Percentiles rank a stretch among this genome's conserved stretches.
These are phyloP conservation scores for Eledona agricola DNA, from an alignment of 2,888 invertebrate genomes.

Conservation along the genomic window DNA sequence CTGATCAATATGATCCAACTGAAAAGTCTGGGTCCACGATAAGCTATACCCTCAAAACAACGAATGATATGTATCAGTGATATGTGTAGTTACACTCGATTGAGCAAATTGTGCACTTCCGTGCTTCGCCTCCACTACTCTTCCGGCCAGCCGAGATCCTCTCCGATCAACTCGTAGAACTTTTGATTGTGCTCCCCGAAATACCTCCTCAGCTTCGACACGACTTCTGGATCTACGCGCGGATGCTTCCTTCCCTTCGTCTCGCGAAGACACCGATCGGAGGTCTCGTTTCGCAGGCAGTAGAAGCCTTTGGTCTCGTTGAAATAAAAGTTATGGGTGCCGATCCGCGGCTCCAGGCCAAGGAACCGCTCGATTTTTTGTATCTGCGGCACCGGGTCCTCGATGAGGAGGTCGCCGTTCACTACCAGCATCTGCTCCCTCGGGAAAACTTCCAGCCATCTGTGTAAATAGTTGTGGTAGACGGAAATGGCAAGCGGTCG, in stretches of 20 bases:
- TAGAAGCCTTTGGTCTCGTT: conserved; percentile 97
- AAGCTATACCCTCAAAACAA: conserved; percentile 28
- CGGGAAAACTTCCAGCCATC: conserved; percentile 93
- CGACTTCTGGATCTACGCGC: conserved; percentile 79
- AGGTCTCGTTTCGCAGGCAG: conserved; percentile 85
- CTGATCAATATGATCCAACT: conserved; percentile 68
- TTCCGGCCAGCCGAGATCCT: conserved; percentile 93
- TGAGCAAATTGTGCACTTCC: conserved; percentile 36
- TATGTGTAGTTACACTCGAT: conserved; percentile 32
- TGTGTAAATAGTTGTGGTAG: conserved; percentile 88
- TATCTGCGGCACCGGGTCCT: conserved; percentile 88
- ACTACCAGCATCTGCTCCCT: conserved; percentile 92
- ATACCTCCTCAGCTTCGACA: conserved; percentile 83
- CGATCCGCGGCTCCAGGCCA: conserved; percentile 74
- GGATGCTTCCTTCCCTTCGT: conserved; percentile 87
- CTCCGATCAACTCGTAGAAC: conserved; percentile 92
- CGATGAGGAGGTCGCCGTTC: conserved; percentile 91
- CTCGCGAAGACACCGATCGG: conserved; percentile 83
- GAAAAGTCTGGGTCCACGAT: conserved; percentile 56
- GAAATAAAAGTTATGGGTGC: conserved; percentile 92
- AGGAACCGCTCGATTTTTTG: conserved; percentile 88
- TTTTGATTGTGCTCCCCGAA: conserved; percentile 91
- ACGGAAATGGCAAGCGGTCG: conserved; percentile 86
- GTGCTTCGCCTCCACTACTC: conserved; percentile 65
- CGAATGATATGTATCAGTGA: conserved; percentile 35